Base-by-base conservation (phyloP, 1,140 invertebrate genomes). In the Agraylea sexmaculata region DNA sequence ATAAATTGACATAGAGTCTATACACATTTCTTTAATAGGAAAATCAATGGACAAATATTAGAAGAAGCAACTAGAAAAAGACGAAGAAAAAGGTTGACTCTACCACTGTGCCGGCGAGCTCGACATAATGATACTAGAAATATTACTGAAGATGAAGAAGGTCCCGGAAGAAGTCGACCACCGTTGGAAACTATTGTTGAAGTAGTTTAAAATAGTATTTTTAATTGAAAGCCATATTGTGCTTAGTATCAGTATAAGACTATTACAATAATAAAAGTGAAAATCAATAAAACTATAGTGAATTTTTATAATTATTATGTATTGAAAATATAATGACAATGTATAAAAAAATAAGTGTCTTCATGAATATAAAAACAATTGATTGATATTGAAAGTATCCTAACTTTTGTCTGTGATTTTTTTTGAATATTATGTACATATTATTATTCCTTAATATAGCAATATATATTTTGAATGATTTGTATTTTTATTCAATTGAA, bases 181-280 rank as follows among this genome's bases (percentile, higher is more conserved):
- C 53, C 56, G 13, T 47, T 56, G 8, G 41, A 53, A 32, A 56
- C 51, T 25, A 45, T 47, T 18, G 34, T 30, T 25, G 46, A 46
- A 42, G 45, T 51, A 17, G 51, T 54, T 3, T 48, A 43, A 49
- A 29, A 19, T 10, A 21, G 1, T 13, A 45, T 34, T 35, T 25
- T 33, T 7, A 1, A 32, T 23, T 8, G 13, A 22, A 22, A 28
- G 37, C 15, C 4, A 25, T 11, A 6, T 29, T 4, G 3, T 5
- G 15, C 18, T 27, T 16, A 15, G 25, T 22, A 25, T 25, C n/a
- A 25, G n/a, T 25, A 33, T 13, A 7, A 10, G 13, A 31, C 5
- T 10, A 10, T 11, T 15, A 13, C 6, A 15, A 11, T 11, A 11
- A 31, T 5, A 31, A 31, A 31, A 31, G 15, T 31, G 15, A 6